These are phyloP conservation scores for Parochlus steinenii DNA, from an alignment of 2,888 invertebrate genomes.

Conservation along the genomic window DNA sequence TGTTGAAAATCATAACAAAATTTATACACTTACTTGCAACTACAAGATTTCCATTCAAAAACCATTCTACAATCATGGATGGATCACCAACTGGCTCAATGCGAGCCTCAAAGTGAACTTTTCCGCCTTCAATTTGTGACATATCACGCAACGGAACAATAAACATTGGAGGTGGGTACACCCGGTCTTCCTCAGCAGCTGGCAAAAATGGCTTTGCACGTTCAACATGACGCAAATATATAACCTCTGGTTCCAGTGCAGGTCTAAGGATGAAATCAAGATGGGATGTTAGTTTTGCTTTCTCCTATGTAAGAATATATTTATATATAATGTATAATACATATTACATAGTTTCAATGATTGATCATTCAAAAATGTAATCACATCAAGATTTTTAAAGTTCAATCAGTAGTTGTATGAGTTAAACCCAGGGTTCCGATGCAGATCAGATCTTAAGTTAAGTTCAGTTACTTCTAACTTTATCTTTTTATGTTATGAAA, in stretches of 20 bases:
- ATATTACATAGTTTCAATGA: too few relatives aligned
- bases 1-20: constrained; percentile 6
- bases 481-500: too few relatives aligned
- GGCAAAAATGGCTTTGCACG: constrained; percentile 67
- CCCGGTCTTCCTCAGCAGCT: constrained; percentile 68
- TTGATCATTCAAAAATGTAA: too few relatives aligned
- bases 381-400: too few relatives aligned
- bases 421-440: too few relatives aligned
- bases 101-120: constrained; percentile 92
- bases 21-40: constrained; percentile 61
- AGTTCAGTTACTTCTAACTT: too few relatives aligned
- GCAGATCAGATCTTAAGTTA: too few relatives aligned
- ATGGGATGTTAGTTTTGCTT: background rate
- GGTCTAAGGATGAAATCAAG: constrained; percentile 36
- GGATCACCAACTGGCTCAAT: constrained; percentile 95
- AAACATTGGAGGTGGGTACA: constrained; percentile 83
- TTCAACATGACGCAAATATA: constrained; percentile 84
- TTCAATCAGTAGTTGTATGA: too few relatives aligned
- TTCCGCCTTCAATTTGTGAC: constrained; percentile 74
- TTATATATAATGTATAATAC: too few relatives aligned
- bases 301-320: too few relatives aligned
- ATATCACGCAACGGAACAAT: constrained; percentile 73
- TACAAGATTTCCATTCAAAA: constrained; percentile 76
- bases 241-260: constrained; percentile 83
- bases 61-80: constrained; percentile 93